Percentiles rank a stretch among this genome's conserved stretches.
These are phyloP conservation scores for Microctenopoma steveboyesi DNA, from an alignment of 2,797 vertebrate species.

Conservation along the genomic window DNA sequence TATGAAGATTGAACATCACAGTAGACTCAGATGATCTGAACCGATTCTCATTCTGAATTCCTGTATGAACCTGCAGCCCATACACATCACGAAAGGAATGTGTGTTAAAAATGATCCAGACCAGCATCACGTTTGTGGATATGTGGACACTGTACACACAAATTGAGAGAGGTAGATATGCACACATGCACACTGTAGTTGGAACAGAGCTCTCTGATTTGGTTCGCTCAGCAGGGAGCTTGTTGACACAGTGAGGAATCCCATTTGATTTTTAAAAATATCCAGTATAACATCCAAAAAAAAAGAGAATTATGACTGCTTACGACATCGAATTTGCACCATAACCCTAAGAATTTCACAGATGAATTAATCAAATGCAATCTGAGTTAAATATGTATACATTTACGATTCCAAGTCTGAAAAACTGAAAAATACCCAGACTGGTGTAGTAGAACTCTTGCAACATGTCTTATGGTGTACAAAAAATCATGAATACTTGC, in stretches of 20 bases:
- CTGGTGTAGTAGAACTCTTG: too few relatives aligned
- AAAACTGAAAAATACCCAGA: too few relatives aligned
- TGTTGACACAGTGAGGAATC: constrained; percentile 65
- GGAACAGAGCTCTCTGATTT: constrained; percentile 57
- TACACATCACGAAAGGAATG: constrained; percentile 50
- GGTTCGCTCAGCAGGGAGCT: constrained; percentile 62
- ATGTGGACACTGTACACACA: constrained; percentile 1
- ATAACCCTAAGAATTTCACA: constrained; percentile 14
- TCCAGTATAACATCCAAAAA: constrained; percentile 22
- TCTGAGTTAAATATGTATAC: not conserved
- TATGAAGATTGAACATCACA: constrained; percentile 59
- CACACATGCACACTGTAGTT: constrained; percentile 39
- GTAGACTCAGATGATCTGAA: constrained; percentile 54
- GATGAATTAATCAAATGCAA: not conserved
- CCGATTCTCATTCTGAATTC: constrained; percentile 35
- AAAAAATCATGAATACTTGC: too few relatives aligned
- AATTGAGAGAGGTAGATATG: not conserved
- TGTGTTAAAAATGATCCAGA: constrained; percentile 56
- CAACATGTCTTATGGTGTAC: too few relatives aligned
- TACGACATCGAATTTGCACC: constrained; percentile 6
- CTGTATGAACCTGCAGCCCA: constrained; percentile 30
- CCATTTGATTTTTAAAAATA: constrained; percentile 52
- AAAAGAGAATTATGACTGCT: constrained; percentile 13
- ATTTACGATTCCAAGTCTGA: too few relatives aligned
- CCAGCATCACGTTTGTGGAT: not conserved